Evolutionary conservation across 2,113 vertebrate species (phyloP).

Genomic region (Microtus oregoni): DNA sequence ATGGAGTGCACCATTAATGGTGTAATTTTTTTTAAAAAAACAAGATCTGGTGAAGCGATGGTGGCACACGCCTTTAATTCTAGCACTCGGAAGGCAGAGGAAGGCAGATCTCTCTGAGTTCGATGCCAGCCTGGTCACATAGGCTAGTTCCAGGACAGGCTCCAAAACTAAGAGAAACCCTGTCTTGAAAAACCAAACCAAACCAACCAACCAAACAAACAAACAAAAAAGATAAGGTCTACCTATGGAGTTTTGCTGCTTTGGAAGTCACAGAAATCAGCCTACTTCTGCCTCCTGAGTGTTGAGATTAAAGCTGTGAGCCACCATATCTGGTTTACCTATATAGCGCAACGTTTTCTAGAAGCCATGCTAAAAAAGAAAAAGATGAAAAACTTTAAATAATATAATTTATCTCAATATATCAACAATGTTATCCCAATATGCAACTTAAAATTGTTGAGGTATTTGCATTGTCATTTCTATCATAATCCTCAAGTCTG

Average conservation of each 20-base stretch:
- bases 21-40: neutral
- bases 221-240: neutral
- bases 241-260: neutral
- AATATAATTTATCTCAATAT: neutral
- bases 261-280: neutral
- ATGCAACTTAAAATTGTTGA: neutral
- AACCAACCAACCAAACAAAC: too few species aligned
- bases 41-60: too few species aligned
- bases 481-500: neutral
- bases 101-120: too few species aligned
- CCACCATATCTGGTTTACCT: neutral
- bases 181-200: too few species aligned
- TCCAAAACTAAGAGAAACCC: too few species aligned
- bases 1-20: too few species aligned
- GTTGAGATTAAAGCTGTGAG: neutral
- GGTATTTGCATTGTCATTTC: neutral
- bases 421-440: neutral
- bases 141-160: too few species aligned
- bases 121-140: too few species aligned
- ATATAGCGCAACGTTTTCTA: neutral
- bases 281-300: neutral
- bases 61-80: too few species aligned
- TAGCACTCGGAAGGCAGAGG: too few species aligned
- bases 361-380: neutral
- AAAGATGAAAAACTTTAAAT: slow-evolving; percentile 15